Conservation (phyloP, 2,113 vertebrate species). For the Tringa solitaria region DNA sequence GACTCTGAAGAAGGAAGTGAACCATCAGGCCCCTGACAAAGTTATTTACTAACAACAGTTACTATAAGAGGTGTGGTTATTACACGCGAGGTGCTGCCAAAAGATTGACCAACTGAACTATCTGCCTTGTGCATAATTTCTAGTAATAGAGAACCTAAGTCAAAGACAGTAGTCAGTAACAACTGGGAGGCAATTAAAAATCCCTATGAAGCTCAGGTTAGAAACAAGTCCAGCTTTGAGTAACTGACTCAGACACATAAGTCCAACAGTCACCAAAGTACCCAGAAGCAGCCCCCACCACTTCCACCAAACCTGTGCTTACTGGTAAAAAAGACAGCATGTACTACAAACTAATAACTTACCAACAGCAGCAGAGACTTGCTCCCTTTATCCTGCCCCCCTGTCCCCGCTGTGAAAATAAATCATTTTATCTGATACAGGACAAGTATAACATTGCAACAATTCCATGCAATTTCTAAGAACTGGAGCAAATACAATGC, state of each 20-base stretch:
- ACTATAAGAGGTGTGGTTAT: not conserved
- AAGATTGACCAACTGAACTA: not conserved
- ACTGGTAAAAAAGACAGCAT: not conserved
- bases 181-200: not conserved
- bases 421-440: not conserved
- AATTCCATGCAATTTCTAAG: not conserved
- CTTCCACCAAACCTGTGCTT: not conserved
- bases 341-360: not conserved
- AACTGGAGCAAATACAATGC: not conserved
- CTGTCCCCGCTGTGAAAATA: not conserved
- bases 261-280: not conserved
- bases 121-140: not conserved
- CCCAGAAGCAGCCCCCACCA: not conserved
- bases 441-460: not conserved
- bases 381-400: not conserved
- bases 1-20: not conserved
- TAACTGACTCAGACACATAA: fast-evolving
- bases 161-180: not conserved
- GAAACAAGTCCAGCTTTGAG: not conserved
- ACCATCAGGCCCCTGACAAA: not conserved
- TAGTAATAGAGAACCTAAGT: not conserved
- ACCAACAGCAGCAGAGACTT: not conserved
- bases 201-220: not conserved
- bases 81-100: not conserved
- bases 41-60: not conserved